These are phyloP conservation scores for Falco punctatus DNA, from an alignment of 2,113 vertebrate species.

Conservation along the genomic window DNA sequence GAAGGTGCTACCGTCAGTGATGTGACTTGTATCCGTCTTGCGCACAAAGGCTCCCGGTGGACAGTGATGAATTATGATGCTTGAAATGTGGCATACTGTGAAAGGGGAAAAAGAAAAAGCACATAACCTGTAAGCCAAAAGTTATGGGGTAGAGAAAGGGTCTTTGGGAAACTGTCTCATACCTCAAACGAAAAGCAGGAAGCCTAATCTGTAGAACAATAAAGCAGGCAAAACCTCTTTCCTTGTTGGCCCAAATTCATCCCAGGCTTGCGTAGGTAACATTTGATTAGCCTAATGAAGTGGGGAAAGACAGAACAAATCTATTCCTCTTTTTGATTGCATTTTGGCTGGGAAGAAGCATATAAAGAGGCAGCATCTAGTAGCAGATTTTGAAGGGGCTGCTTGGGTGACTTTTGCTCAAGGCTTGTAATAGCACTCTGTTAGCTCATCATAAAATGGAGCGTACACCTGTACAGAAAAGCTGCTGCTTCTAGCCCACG, in stretches of 20 bases:
- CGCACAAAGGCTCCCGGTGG: not conserved
- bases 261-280: constrained; percentile 63
- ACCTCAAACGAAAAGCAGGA: constrained; percentile 52
- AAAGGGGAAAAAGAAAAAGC: not conserved
- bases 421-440: not conserved
- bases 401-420: not conserved
- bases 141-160: constrained; percentile 7
- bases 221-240: constrained; percentile 50
- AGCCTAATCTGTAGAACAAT: constrained; percentile 71
- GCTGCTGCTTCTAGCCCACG: not conserved
- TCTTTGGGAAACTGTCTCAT: constrained; percentile 38
- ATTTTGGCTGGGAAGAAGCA: constrained; percentile 39
- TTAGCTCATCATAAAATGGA: not conserved
- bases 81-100: not conserved
- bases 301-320: constrained; percentile 29
- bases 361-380: not conserved
- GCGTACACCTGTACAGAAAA: not conserved
- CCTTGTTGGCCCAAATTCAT: constrained; percentile 68
- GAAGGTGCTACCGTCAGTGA: not conserved
- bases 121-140: not conserved
- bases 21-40: not conserved
- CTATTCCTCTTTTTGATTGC: constrained; percentile 55
- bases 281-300: constrained; percentile 61
- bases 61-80: not conserved
- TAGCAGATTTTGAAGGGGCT: not conserved